phyloP scores from a whole-genome alignment of 1,140 invertebrate species.

The Papilio polyxenes region DNA sequence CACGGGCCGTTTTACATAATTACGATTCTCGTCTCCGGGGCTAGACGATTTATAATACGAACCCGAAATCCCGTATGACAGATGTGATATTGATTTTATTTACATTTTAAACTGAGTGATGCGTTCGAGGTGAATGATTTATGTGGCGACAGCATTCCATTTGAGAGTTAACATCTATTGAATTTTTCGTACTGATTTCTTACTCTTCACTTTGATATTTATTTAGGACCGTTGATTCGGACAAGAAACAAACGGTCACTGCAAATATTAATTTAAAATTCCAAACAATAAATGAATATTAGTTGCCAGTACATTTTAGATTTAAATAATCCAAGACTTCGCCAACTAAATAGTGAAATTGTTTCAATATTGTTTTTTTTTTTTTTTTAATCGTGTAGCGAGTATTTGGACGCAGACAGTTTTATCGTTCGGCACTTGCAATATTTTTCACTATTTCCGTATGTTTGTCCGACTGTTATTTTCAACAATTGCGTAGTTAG shows the following conservation, averaged over 20 bases:
- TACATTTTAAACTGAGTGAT: neutral
- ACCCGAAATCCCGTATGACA: conserved; percentile 31
- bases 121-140: neutral
- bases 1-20: conserved; percentile 37
- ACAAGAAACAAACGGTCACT: neutral
- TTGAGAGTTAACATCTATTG: neutral
- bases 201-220: neutral
- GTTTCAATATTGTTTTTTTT: neutral
- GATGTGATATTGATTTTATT: conserved; percentile 28
- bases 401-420: conserved; percentile 2
- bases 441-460: conserved; percentile 42
- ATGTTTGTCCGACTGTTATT: conserved; percentile 43
- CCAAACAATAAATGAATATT: neutral
- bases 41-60: conserved; percentile 33
- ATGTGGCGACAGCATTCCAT: neutral
- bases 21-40: conserved; percentile 22
- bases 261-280: neutral
- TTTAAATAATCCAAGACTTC: too few relatives aligned
- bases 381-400: neutral
- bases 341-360: neutral
- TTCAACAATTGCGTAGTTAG: conserved; percentile 50
- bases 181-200: neutral
- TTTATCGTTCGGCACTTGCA: conserved; percentile 26
- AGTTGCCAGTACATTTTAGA: too few relatives aligned
- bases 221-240: neutral